Evolutionary conservation across 2,797 vertebrate species (phyloP).

Genomic region (Perodicticus potto): DNA sequence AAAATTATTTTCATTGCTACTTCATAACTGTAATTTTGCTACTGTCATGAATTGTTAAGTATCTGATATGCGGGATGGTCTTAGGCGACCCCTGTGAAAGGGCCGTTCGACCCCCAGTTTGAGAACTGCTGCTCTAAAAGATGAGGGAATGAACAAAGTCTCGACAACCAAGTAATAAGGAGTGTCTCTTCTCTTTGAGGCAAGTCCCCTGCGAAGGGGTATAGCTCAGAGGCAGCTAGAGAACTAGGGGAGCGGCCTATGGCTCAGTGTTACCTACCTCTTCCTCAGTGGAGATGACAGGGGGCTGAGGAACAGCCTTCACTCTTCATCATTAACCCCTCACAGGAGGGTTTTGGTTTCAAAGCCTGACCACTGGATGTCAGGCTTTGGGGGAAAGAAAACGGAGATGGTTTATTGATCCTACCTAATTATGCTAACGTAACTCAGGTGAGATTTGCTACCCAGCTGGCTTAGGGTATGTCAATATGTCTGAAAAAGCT

Average conservation of each 20-base stretch:
- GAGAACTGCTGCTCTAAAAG: not conserved
- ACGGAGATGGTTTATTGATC: conserved; percentile 40
- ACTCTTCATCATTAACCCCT: not conserved
- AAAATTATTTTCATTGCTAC: too few species aligned
- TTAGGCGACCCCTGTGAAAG: too few species aligned
- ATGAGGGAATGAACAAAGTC: not conserved
- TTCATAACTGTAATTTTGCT: too few species aligned
- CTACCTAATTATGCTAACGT: conserved; percentile 50
- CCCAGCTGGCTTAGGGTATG: not conserved
- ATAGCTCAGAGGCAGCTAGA: not conserved
- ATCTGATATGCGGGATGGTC: too few species aligned
- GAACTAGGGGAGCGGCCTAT: not conserved
- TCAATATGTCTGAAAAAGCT: conserved; percentile 35
- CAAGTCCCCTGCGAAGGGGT: not conserved
- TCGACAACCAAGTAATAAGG: not conserved
- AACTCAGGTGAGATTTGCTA: conserved; percentile 61
- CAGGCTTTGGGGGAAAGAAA: conserved; percentile 10
- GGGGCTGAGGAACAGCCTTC: not conserved
- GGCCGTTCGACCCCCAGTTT: too few species aligned
- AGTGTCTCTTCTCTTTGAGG: not conserved
- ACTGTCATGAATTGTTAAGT: too few species aligned
- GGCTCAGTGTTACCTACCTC: too few species aligned
- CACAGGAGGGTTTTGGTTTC: not conserved
- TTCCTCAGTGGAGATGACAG: not conserved
- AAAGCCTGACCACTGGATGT: conserved; percentile 23